Conservation (phyloP, 2,888 invertebrate species). For the Dryobota labecula region DNA sequence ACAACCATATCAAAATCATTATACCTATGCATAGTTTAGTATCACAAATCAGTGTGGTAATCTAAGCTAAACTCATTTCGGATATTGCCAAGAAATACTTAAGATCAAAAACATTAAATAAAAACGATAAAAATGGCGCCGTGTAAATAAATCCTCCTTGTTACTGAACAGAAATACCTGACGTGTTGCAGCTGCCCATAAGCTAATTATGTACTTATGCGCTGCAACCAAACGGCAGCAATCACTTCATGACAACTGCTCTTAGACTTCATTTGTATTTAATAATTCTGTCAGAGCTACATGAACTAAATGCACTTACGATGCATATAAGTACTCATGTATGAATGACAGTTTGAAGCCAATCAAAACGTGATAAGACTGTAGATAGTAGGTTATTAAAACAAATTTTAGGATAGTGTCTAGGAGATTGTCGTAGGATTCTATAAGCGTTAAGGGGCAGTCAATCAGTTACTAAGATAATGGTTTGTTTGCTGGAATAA, state of each 20-base stretch:
- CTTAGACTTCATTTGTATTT: background rate
- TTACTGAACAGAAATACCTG: background rate
- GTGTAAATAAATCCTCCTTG: background rate
- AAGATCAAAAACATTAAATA: background rate
- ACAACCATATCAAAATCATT: background rate
- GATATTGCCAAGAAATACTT: background rate
- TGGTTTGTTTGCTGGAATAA: background rate
- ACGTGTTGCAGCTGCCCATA: background rate
- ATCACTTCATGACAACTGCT: background rate
- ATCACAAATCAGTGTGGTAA: background rate
- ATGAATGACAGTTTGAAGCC: background rate
- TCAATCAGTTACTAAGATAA: background rate
- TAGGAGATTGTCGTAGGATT: background rate
- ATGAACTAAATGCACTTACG: background rate
- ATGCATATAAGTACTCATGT: background rate
- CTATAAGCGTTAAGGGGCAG: background rate
- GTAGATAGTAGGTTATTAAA: conserved; percentile 8
- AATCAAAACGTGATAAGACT: conserved; percentile 28
- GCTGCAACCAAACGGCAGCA: background rate
- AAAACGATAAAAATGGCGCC: conserved; percentile 1
- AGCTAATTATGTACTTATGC: no score
- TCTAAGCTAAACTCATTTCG: background rate
- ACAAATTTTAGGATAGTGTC: conserved; percentile 1
- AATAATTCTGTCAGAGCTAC: background rate
- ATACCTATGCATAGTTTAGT: background rate